These are phyloP conservation scores for Macquaria australasica DNA, from an alignment of 2,113 vertebrate species.

Conservation along the genomic window DNA sequence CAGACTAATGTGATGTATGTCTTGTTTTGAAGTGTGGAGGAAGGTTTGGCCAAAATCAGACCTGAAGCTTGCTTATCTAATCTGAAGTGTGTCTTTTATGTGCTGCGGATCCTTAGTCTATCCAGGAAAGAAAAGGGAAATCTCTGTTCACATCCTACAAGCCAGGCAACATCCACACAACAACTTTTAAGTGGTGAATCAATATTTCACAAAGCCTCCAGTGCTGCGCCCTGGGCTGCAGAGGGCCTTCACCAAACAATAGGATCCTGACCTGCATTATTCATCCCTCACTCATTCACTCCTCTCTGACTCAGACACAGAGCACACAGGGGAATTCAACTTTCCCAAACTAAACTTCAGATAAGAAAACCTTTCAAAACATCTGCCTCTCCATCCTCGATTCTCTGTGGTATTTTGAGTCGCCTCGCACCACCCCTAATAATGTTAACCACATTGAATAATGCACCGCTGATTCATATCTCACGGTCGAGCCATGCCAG, in stretches of 20 bases:
- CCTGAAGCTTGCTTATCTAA: background rate
- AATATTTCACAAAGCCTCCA: slow-evolving; percentile 77
- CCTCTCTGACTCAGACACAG: slow-evolving; percentile 42
- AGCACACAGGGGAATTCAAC: slow-evolving; percentile 54
- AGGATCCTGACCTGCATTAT: slow-evolving; percentile 78
- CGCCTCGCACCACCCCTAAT: slow-evolving; percentile 19
- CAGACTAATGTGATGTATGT: background rate
- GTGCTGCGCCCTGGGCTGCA: slow-evolving; percentile 36
- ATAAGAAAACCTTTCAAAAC: slow-evolving; percentile 62
- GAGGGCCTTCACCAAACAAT: slow-evolving; percentile 73
- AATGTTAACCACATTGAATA: slow-evolving; percentile 60
- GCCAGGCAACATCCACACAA: slow-evolving; percentile 53
- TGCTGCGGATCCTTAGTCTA: background rate
- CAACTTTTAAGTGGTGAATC: slow-evolving; percentile 73
- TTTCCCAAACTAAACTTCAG: slow-evolving; percentile 64
- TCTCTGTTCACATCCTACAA: slow-evolving; percentile 25
- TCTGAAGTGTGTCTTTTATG: background rate
- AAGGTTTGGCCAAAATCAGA: background rate
- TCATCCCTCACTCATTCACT: slow-evolving; percentile 70
- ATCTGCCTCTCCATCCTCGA: slow-evolving; percentile 24
- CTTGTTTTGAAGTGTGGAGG: background rate
- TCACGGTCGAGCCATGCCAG: background rate
- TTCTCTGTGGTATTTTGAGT: slow-evolving; percentile 34
- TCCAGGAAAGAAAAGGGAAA: slow-evolving; percentile 13
- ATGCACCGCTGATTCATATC: slow-evolving; percentile 52